Evolutionary conservation across 2,113 vertebrate genomes (phyloP), one percentile per base, ranked within the genome.

Genomic region (Symphodus melops): DNA sequence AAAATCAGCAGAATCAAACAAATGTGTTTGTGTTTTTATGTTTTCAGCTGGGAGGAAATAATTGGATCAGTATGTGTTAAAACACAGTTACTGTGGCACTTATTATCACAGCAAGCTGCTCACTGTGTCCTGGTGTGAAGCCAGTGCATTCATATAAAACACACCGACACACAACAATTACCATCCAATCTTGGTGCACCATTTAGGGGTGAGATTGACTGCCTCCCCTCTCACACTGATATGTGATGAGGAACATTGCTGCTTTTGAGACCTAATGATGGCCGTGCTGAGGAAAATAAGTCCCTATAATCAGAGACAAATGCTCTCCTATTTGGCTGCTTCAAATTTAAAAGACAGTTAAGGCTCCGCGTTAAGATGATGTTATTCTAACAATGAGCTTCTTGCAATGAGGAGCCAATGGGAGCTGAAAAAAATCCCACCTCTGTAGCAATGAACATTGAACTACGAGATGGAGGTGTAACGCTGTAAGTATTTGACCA

Each of bases 31-130:
- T 75, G 51, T 79, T 61, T 54, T 13, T 33, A 33, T 56, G 52
- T 21, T 49, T 67, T 77, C 51, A 77, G 53, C 77, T 79, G 74
- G 71, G 79, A 61, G 76, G 61, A 82, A 81, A 78, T 80, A 77
- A 88, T 89, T 85, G 70, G 86, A 78, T 85, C 77, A n/a, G 57
- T 77, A 44, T 36, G 21, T 63, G 69, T 81, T 85, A 66, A 72
- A 78, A 79, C 70, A 68, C 37, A 76, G 53, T 82, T 82, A 57
- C 41, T 9, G 42, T 71, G 63, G 68, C 54, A 70, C 68, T 86
- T 79, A 83, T 87, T 86, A 88, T 58, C 62, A 5, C 74, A 75
- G 69, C 21, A 59, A 69, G 68, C 55, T 44, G 59, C 52, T 33
- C 8, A 70, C 71, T 68, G 11, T 57, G 59, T 53, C 78, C 61